Percentiles rank a stretch among this genome's conserved stretches.
Conservation (phyloP, 2,888 invertebrate genomes). For the Noctua janthina region DNA sequence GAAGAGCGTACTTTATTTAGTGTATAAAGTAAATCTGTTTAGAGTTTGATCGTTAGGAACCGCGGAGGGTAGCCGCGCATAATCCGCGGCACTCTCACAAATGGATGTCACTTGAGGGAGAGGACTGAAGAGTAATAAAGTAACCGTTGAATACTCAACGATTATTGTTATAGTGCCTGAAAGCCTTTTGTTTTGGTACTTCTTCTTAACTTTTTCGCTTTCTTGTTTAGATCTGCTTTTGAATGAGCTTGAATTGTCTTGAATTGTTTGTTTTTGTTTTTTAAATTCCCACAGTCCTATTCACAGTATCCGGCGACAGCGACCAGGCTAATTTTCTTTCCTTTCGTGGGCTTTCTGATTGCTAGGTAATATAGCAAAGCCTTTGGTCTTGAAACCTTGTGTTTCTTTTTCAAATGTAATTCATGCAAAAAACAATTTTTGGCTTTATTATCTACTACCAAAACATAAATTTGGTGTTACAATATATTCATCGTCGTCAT, state of each 20-base stretch:
- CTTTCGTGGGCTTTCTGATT: background rate
- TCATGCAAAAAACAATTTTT: background rate
- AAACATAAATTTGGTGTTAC: background rate
- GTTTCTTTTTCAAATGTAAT: background rate
- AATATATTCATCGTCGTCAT: background rate
- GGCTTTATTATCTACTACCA: background rate
- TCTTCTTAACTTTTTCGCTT: conserved; percentile 26
- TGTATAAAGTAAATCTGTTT: conserved; percentile 66
- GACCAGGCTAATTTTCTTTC: background rate
- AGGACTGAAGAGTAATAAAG: conserved; percentile 53
- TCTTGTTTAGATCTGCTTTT: conserved; percentile 29
- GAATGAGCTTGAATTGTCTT: conserved; percentile 1
- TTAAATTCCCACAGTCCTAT: background rate
- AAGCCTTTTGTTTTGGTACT: conserved; percentile 52
- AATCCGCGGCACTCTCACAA: conserved; percentile 66
- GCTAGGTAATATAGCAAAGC: background rate
- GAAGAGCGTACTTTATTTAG: conserved; percentile 51
- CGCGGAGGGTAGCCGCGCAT: conserved; percentile 64
- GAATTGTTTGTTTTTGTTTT: conserved; percentile 40
- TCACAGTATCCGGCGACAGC: background rate
- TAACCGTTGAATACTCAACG: conserved; percentile 55
- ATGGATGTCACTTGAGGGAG: conserved; percentile 63
- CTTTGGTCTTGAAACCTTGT: background rate
- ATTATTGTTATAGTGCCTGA: conserved; percentile 58
- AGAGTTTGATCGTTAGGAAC: conserved; percentile 54